Percentiles rank a stretch among this genome's conserved stretches.
phyloP scores from a whole-genome alignment of 2,888 invertebrate genomes.

The Metopia argyrocephala region DNA sequence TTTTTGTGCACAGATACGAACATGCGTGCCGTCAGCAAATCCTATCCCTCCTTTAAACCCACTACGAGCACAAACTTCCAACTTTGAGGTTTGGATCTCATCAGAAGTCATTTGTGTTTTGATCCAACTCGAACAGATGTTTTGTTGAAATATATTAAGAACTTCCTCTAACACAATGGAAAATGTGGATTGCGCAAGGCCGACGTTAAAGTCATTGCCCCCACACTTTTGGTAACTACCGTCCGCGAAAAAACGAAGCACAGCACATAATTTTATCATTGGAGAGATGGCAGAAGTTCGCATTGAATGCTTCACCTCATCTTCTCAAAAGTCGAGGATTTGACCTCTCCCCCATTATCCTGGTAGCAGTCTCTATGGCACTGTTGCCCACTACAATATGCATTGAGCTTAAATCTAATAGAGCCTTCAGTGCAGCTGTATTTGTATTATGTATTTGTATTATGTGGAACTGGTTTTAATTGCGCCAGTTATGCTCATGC shows the following conservation, averaged over 20 bases:
- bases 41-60: background rate
- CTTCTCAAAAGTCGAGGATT: too few relatives aligned
- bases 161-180: background rate
- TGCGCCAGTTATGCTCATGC: too few relatives aligned
- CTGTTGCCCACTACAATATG: too few relatives aligned
- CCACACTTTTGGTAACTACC: conserved; percentile 3
- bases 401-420: too few relatives aligned
- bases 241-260: background rate
- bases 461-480: too few relatives aligned
- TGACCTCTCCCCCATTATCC: too few relatives aligned
- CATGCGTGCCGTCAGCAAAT: too few relatives aligned
- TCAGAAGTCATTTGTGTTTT: background rate
- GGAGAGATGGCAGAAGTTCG: background rate
- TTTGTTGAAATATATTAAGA: too few relatives aligned
- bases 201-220: background rate
- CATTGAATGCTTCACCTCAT: conserved; percentile 1
- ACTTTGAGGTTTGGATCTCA: background rate
- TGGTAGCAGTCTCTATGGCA: too few relatives aligned
- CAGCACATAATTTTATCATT: background rate
- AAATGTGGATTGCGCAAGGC: conserved; percentile 1
- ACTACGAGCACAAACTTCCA: background rate
- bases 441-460: too few relatives aligned
- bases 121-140: background rate
- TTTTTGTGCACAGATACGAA: background rate
- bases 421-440: too few relatives aligned